Evolutionary conservation across 2,797 vertebrate species (phyloP).

Genomic region (Dermochelys coriacea): DNA sequence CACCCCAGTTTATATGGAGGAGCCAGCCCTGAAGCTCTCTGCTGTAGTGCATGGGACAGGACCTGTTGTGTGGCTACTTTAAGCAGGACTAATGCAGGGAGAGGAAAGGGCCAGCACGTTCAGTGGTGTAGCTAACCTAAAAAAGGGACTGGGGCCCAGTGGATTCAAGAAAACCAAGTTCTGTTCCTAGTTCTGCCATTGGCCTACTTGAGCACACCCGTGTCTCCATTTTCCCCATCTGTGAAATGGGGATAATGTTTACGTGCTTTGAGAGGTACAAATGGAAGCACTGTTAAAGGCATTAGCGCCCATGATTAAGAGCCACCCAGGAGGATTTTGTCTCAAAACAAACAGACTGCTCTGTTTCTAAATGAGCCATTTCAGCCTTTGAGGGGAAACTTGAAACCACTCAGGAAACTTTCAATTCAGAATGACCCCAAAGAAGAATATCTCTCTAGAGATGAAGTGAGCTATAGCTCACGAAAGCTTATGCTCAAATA

Average conservation of each 20-base stretch:
- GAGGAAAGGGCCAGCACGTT: background rate
- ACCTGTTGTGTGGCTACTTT: background rate
- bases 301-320: fast-evolving
- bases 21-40: background rate
- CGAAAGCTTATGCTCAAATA: too few relatives aligned
- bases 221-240: background rate
- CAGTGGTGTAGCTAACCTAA: background rate
- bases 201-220: background rate
- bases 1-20: background rate
- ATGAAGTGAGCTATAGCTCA: too few relatives aligned
- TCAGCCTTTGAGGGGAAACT: background rate
- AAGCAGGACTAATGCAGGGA: background rate
- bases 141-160: background rate
- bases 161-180: background rate
- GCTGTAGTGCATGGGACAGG: background rate
- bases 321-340: background rate
- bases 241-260: background rate
- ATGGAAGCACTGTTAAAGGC: background rate
- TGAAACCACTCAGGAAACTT: background rate
- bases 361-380: background rate
- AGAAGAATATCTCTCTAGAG: background rate
- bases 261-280: background rate
- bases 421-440: background rate
- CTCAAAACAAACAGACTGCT: background rate
- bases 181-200: background rate